A percentile compares a stretch with the other conserved stretches of the same genome.
Conservation (phyloP, 2,888 invertebrate genomes). For the Brachylomia viminalis region DNA sequence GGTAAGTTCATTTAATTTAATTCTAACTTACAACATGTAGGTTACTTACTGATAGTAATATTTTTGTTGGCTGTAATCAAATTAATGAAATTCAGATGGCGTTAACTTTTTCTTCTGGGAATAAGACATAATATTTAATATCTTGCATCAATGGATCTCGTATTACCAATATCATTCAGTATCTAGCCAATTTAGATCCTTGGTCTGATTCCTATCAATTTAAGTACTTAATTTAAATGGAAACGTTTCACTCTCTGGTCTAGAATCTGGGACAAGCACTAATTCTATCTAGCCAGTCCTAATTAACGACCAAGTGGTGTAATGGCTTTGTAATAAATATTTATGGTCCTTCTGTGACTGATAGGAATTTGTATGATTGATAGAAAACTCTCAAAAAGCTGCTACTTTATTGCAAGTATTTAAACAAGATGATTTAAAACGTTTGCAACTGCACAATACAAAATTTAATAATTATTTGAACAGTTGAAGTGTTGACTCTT, state of each 20-base stretch:
- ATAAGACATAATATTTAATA: background rate
- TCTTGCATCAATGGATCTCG: constrained; percentile 18
- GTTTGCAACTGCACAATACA: constrained; percentile 22
- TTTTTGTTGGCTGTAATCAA: background rate
- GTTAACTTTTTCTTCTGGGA: background rate
- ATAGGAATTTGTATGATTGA: constrained; percentile 2
- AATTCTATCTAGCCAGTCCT: constrained; percentile 40
- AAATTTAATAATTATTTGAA: constrained; percentile 31
- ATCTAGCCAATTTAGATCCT: constrained; percentile 13
- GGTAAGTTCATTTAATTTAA: constrained; percentile 84
- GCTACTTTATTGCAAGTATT: too few species aligned
- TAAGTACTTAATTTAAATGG: constrained; percentile 38
- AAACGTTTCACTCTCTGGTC: constrained; percentile 21
- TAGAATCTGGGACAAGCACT: constrained; percentile 51
- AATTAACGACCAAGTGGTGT: constrained; percentile 45
- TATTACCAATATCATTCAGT: constrained; percentile 15
- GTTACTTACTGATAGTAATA: too few species aligned
- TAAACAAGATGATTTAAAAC: constrained; percentile 15
- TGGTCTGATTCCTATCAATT: constrained; percentile 15
- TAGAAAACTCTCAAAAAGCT: background rate
- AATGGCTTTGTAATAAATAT: constrained; percentile 54
- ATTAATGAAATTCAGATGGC: background rate
- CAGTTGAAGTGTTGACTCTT: constrained; percentile 30
- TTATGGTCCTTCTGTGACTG: constrained; percentile 24
- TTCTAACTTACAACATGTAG: background rate